Evolutionary conservation across 1,140 invertebrate species (phyloP), one percentile per base, ranked within the genome.

Genomic region (Drosophila nasuta): DNA sequence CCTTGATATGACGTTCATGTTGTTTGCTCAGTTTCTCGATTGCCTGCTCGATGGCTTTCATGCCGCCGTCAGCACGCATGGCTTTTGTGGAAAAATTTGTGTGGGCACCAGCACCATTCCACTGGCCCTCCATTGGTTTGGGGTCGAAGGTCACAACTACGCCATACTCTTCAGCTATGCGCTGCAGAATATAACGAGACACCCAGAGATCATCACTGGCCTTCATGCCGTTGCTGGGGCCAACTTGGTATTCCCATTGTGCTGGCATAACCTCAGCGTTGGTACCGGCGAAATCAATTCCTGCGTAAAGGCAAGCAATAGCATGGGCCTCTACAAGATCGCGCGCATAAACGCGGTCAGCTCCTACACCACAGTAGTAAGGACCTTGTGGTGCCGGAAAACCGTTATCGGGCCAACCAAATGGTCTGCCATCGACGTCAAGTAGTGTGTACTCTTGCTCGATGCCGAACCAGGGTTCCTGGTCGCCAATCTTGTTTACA

Each of bases 221-320:
- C 5, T 93, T 93, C 63, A 98, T 97, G 0, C 98, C 97, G 79
- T 95, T 94, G 76, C 95, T 96, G 0, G 97, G 96, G 2, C 96
- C 96, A 3, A 97, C 95, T 54, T 93, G 92, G 63, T 92, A 92
- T 51, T 92, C 91, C 93, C 93, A 93, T 86, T 97, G 97, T 13
- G 96, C 95, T 11, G 97, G 97, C 97, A 98, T 98, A 11, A 98
- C 98, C 93, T 99, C 98, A 5, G 97, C 98, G 89, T 99, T 99
- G 5, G 95, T 97, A 15, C 98, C 98, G 45, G 95, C 94, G 75
- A 99, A 97, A 43, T 97, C 96, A 46, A 99, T 95, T 28, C 98
- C 98, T 70, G 98, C 97, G 88, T 98, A 98, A 0, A 99, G 93
- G 86, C 97, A 97, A 77, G 95, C 95, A 75, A 95, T 93, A 67